A percentile compares a stretch with the other conserved stretches of the same genome.
phyloP scores from a whole-genome alignment of 1,140 invertebrate genomes.

The Penaeus chinensis region DNA sequence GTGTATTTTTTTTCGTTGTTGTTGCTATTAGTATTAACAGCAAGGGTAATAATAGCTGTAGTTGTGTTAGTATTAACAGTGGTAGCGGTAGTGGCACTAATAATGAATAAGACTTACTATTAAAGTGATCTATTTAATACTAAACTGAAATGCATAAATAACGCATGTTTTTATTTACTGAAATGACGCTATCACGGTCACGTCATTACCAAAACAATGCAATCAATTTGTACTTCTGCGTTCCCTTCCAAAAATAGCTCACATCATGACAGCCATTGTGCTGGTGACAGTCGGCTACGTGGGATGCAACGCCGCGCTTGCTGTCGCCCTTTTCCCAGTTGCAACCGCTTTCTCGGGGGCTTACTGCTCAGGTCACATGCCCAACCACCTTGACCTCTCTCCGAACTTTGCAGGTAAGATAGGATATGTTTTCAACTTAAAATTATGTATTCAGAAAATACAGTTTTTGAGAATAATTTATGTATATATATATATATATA shows the following conservation, averaged over 20 bases:
- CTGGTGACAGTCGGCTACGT: not conserved
- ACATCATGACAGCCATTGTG: not conserved
- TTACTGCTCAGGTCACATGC: not conserved
- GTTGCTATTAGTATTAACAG: too few species aligned
- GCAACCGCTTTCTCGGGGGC: not conserved
- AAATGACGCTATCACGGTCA: too few species aligned
- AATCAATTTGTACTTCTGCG: too few species aligned
- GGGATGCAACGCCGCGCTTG: not conserved
- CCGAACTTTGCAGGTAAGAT: slow-evolving; percentile 18
- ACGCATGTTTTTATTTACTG: too few species aligned
- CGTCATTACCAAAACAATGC: too few species aligned
- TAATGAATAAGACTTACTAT: too few species aligned
- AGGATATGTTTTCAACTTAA: not conserved
- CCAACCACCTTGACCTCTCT: slow-evolving; percentile 1
- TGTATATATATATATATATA: not conserved
- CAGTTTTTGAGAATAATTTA: not conserved
- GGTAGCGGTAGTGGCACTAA: too few species aligned
- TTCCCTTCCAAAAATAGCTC: not conserved
- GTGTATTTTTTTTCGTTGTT: too few species aligned
- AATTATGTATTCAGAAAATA: not conserved
- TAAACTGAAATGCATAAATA: too few species aligned
- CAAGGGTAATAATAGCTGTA: too few species aligned
- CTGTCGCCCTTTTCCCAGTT: not conserved
- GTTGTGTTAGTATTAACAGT: too few species aligned
- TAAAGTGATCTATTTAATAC: too few species aligned